A percentile compares a stretch with the other conserved stretches of the same genome.
Conservation (phyloP, 2,113 vertebrate genomes). For the Epinephelus moara region DNA sequence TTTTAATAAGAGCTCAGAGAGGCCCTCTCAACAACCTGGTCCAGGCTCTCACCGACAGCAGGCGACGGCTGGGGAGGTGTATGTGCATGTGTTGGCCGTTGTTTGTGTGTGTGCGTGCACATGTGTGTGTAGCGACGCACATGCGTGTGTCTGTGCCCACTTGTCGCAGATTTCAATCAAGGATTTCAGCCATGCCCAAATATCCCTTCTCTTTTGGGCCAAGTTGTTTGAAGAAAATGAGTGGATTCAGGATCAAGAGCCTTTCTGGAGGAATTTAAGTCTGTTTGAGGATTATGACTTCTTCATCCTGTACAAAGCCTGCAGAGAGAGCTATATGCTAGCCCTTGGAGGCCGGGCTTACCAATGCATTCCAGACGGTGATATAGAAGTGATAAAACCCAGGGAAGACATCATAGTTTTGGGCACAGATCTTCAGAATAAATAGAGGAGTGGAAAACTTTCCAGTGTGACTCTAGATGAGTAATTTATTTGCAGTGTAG, state of each 20-base stretch:
- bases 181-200: constrained; percentile 76
- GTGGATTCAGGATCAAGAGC: constrained; percentile 84
- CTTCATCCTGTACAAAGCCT: constrained; percentile 78
- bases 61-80: constrained; percentile 56
- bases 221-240: constrained; percentile 86
- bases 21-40: constrained; percentile 74
- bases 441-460: constrained; percentile 59
- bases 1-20: constrained; percentile 87
- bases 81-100: constrained; percentile 41
- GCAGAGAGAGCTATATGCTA: constrained; percentile 75
- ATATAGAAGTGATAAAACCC: constrained; percentile 71
- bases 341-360: constrained; percentile 65
- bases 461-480: constrained; percentile 39
- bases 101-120: constrained; percentile 25
- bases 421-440: constrained; percentile 69
- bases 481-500: constrained; percentile 17
- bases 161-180: constrained; percentile 83
- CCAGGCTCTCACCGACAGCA: constrained; percentile 67
- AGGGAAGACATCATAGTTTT: constrained; percentile 59
- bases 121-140: constrained; percentile 33
- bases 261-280: constrained; percentile 83
- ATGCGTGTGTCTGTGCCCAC: constrained; percentile 64
- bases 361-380: constrained; percentile 60
- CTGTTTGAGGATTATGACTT: constrained; percentile 83
- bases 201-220: constrained; percentile 77